Evolutionary conservation across 1,140 invertebrate genomes (phyloP), one percentile per base, ranked within the genome.

Genomic region (Drosophila sturtevanti): DNA sequence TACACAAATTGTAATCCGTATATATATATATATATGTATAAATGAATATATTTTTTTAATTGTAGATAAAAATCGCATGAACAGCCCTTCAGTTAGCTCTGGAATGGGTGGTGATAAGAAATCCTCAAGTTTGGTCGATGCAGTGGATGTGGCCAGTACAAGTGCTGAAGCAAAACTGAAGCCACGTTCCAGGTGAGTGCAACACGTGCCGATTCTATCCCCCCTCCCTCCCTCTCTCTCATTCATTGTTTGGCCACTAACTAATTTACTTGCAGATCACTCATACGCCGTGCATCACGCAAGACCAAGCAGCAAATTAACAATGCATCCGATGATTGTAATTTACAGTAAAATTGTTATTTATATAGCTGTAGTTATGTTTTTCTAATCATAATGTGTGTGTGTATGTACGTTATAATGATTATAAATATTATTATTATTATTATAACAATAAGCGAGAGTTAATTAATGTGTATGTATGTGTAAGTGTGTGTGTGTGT

Each of bases 281-380:
- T 97, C 56, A 97, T 97, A 69, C 93, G 96, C 72, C 93, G 96
- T 52, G 94, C 95, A 38, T 96, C 95, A 75, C 93, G 96, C 70
- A 97, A 97, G 92, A 94, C 95, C 67, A 96, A 96, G 78, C 95
- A 96, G 90, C 95, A 96, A 92, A 95, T 96, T 64, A 93, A 95
- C 56, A 95, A 96, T 70, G 93, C 95, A 21, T 94, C 95, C 68
- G 95, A 96, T 58, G 95, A 96, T 78, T 96, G 95, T 85, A 95
- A 94, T 82, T 93, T 96, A 77, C 95, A 95, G 61, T 96, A 95
- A 94, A 90, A 63, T 21, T 48, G 18, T 18, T 14, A 18, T 48
- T 60, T 37, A 72, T 52, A 21, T 41, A 41, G 71, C 72, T 34
- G 35, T 54, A 65, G n/a, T 54, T 52, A 21, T 52, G 18, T 52